These are phyloP conservation scores for Papilio xuthus DNA, from an alignment of 1,140 invertebrate genomes.

Conservation along the genomic window DNA sequence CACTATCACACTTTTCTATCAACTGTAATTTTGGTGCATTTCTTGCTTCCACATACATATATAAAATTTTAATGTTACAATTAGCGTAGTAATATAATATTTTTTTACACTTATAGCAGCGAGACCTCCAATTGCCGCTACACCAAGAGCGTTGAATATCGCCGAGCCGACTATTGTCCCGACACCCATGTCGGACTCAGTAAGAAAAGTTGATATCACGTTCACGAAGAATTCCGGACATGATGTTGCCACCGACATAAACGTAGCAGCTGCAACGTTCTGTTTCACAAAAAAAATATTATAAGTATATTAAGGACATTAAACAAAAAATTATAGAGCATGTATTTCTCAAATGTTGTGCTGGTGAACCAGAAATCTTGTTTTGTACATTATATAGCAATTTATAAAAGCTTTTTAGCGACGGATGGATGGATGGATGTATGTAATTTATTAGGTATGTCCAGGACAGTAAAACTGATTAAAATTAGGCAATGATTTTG, in stretches of 20 bases:
- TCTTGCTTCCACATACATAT: too few relatives aligned
- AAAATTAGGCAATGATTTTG: too few relatives aligned
- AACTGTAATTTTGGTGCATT: too few relatives aligned
- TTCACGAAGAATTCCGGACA: slow-evolving; percentile 96
- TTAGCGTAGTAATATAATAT: neutral
- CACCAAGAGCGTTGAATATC: slow-evolving; percentile 94
- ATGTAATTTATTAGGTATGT: too few relatives aligned
- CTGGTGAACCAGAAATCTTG: too few relatives aligned
- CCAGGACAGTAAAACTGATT: too few relatives aligned
- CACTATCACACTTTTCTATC: too few relatives aligned
- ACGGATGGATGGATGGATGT: too few relatives aligned
- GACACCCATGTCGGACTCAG: slow-evolving; percentile 90
- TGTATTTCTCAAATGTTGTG: too few relatives aligned
- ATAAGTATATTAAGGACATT: neutral
- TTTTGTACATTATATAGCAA: too few relatives aligned
- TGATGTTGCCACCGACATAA: slow-evolving; percentile 95
- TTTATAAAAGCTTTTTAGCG: too few relatives aligned
- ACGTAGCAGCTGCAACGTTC: slow-evolving; percentile 95
- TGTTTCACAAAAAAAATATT: slow-evolving; percentile 49
- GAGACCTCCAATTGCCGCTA: slow-evolving; percentile 91
- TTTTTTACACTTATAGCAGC: slow-evolving; percentile 86
- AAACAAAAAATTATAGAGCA: neutral
- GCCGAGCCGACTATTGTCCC: slow-evolving; percentile 94
- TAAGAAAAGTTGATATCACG: slow-evolving; percentile 91
- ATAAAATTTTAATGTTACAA: neutral